Percentiles rank a stretch among this genome's conserved stretches.
Evolutionary conservation across 2,797 vertebrate genomes (phyloP).

Genomic region (Acipenser ruthenus): DNA sequence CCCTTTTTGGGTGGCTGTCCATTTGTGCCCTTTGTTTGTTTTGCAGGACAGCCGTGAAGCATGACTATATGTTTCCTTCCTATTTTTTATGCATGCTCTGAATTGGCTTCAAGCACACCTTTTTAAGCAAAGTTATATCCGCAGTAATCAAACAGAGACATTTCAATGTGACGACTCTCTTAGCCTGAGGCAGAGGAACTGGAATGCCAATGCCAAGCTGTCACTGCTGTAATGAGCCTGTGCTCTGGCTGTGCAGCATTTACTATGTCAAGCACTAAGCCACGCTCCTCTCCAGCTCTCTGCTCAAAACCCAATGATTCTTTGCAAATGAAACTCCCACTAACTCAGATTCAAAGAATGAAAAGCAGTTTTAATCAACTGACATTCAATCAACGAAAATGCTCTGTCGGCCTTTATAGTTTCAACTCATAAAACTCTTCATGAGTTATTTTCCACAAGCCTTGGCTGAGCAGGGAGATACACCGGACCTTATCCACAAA

Average conservation of each 20-base stretch:
- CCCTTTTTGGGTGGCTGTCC: too few relatives aligned
- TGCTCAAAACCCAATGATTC: background rate
- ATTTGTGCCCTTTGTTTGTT: too few relatives aligned
- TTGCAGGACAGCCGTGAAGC: background rate
- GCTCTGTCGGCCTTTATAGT: background rate
- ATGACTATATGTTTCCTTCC: too few relatives aligned
- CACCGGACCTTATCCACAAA: too few relatives aligned
- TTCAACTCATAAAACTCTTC: background rate
- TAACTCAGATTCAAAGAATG: background rate
- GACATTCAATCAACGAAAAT: conserved; percentile 16
- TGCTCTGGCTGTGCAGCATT: background rate
- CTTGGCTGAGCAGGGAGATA: background rate
- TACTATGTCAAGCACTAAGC: background rate
- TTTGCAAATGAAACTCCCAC: conserved; percentile 4
- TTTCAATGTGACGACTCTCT: background rate
- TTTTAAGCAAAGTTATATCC: background rate
- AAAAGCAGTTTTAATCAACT: conserved; percentile 12
- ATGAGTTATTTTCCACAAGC: background rate
- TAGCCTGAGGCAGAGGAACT: background rate
- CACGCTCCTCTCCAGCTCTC: background rate
- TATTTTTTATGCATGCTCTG: background rate
- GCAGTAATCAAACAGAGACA: background rate
- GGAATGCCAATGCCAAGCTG: background rate
- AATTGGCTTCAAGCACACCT: background rate
- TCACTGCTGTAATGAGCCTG: background rate